phyloP scores from a whole-genome alignment of 2,888 invertebrate species.

The Sympetrum striolatum region DNA sequence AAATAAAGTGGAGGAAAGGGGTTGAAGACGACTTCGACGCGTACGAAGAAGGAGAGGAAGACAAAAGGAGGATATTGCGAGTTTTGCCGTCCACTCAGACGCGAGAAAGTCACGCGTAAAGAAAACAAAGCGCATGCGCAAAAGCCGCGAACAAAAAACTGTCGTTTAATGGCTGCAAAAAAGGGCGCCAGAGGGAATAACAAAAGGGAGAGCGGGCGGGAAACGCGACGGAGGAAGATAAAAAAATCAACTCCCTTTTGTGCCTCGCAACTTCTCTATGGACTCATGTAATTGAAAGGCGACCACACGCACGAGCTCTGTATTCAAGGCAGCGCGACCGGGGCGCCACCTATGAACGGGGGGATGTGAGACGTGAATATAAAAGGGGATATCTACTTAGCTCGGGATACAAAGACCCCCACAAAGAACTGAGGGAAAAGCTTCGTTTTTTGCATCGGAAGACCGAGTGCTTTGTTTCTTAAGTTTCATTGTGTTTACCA shows the following conservation, averaged over 20 bases:
- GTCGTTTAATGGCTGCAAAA: neutral
- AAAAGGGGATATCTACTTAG: neutral
- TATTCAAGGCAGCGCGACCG: neutral
- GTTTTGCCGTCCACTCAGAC: neutral
- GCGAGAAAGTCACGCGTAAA: conserved; percentile 5
- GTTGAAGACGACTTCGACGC: neutral
- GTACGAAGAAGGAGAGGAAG: neutral
- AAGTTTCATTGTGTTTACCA: neutral
- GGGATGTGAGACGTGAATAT: neutral
- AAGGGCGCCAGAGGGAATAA: neutral
- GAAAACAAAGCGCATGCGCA: conserved; percentile 9
- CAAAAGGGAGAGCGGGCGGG: neutral
- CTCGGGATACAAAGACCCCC: neutral
- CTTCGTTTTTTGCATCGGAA: neutral
- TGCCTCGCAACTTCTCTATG: conserved; percentile 20
- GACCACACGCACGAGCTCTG: conserved; percentile 21
- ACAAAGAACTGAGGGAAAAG: neutral
- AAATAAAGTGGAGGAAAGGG: neutral
- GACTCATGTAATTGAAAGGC: conserved; percentile 38
- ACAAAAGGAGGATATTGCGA: neutral
- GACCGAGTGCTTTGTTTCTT: neutral
- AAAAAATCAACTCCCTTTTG: neutral
- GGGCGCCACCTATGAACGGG: conserved; percentile 1
- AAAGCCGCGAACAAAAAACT: neutral
- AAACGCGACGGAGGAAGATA: neutral